phyloP scores from a whole-genome alignment of 2,113 vertebrate species.

The Podilymbus podiceps region DNA sequence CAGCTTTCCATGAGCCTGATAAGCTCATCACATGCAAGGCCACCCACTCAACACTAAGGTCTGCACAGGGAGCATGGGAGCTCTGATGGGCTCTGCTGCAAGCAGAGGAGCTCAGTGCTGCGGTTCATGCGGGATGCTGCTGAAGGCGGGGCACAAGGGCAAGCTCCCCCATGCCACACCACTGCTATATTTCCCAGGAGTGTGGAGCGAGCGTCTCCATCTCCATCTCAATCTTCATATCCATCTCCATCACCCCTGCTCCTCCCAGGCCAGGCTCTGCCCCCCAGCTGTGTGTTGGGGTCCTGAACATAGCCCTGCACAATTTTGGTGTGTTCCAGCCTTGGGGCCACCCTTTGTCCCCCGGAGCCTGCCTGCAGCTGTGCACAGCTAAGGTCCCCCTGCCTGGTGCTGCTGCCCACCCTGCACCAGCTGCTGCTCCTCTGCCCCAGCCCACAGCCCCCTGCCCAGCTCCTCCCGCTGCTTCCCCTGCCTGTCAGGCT shows the following conservation, averaged over 20 bases:
- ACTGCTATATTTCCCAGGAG: not conserved
- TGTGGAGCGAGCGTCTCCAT: too few relatives aligned
- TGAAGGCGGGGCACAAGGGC: not conserved
- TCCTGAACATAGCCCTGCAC: not conserved
- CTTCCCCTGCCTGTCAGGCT: not conserved
- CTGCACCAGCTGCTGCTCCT: fast-evolving
- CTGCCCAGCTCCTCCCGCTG: not conserved
- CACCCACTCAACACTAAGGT: not conserved
- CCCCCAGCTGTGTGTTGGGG: not conserved
- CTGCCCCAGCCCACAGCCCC: not conserved
- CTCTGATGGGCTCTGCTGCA: fast-evolving
- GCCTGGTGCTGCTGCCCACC: not conserved
- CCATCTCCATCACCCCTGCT: not conserved
- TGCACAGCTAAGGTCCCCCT: not conserved
- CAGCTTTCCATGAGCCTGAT: not conserved
- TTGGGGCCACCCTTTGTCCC: not conserved
- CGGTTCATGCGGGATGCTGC: not conserved
- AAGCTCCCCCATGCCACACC: fast-evolving
- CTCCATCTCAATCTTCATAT: too few relatives aligned
- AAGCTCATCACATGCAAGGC: not conserved
- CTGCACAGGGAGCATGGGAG: fast-evolving
- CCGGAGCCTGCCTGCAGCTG: not conserved
- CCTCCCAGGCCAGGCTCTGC: not conserved
- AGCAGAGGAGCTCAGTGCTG: not conserved
- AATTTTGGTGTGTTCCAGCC: not conserved